Evolutionary conservation across 2,113 vertebrate species (phyloP), one percentile per base, ranked within the genome.

Genomic region (Stigmatopora argus): DNA sequence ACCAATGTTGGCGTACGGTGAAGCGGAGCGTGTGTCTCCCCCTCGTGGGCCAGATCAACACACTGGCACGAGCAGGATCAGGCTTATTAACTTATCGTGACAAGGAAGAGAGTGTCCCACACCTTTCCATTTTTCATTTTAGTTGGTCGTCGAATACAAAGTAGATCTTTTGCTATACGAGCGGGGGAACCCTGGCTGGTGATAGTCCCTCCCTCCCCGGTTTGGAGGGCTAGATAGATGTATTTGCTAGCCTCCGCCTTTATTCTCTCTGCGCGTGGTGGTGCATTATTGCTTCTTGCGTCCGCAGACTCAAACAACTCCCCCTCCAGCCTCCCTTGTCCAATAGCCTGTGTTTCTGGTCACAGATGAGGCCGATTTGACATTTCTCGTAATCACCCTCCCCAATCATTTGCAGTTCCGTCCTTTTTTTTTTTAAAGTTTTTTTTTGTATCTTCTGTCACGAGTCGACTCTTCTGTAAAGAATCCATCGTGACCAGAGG

Each of bases 281-380:
- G 78, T 82, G 78, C 77, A 84, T 86, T 84, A 86, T 72, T 80
- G 78, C 76, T 79, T 76, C 68, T 69, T 49, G 83, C 78, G 75
- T 70, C 64, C 77, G 72, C 79, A 82, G 73, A 88, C 79, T 83
- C 79, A 81, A 75, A 83, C 80, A 82, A 69, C 77, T 75, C 76
- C 65, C 26, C 48, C 44, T 7, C 60, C 52, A 13, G 46, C 57
- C 58, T 52, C 31, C 18, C 51, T 46, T 18, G 52, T 46, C 9
- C 49, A 62, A 47, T 71, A 64, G 31, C 70, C n/a, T n/a, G n/a
- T n/a, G n/a, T n/a, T n/a, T n/a, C n/a, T n/a, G n/a, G n/a, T n/a
- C n/a, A n/a, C n/a, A n/a, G n/a, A n/a, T n/a, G n/a, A n/a, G n/a
- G n/a, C n/a, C n/a, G 55, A 61, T 49, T 62, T 49, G 58, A 34